Percentiles rank a stretch among this genome's conserved stretches.
Conservation (phyloP, 1,140 invertebrate genomes). For the Pogonus chalceus region DNA sequence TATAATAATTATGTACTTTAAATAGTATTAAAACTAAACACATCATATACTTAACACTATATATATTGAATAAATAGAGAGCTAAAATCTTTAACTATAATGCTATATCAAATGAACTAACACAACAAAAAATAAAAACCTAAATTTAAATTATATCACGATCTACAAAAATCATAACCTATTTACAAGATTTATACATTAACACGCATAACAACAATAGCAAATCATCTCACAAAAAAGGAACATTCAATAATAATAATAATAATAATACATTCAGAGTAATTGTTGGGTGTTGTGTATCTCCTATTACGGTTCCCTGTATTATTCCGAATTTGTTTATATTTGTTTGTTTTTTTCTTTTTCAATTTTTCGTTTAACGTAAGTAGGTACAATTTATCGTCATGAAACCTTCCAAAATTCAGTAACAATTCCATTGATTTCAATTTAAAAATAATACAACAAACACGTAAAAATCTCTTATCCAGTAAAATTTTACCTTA, state of each 20-base stretch:
- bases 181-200: slow-evolving; percentile 2
- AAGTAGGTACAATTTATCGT: too few relatives aligned
- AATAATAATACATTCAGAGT: background rate
- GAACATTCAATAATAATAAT: background rate
- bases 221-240: slow-evolving; percentile 1
- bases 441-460: too few relatives aligned
- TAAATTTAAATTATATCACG: slow-evolving; percentile 5
- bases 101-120: slow-evolving; percentile 2
- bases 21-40: background rate
- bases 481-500: too few relatives aligned
- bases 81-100: background rate
- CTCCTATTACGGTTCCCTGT: slow-evolving; percentile 28
- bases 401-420: too few relatives aligned
- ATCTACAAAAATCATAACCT: slow-evolving; percentile 5
- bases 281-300: background rate
- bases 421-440: too few relatives aligned
- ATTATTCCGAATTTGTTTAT: slow-evolving; percentile 35
- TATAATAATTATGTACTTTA: background rate
- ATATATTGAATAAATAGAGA: background rate
- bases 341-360: too few relatives aligned
- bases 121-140: slow-evolving; percentile 3
- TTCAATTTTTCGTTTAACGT: too few relatives aligned
- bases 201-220: slow-evolving; percentile 6
- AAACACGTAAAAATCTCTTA: too few relatives aligned
- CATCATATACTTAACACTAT: background rate